Evolutionary conservation across 2,113 vertebrate genomes (phyloP).

Genomic region (Psittacula cyanocephala): DNA sequence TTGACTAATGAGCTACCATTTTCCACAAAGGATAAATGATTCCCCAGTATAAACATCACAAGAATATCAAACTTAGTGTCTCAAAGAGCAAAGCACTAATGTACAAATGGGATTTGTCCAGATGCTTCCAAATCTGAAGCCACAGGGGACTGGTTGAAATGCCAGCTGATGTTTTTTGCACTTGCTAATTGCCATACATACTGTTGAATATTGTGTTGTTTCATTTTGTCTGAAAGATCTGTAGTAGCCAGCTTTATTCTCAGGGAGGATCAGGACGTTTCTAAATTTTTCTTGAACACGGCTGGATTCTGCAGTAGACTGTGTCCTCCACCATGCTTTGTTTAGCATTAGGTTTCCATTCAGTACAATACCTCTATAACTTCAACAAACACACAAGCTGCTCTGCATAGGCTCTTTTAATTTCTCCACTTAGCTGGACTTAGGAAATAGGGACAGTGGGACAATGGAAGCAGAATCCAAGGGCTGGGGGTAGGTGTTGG

Average conservation of each 20-base stretch:
- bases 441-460: neutral
- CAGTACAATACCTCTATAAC: neutral
- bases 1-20: neutral
- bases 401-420: neutral
- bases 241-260: neutral
- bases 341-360: neutral
- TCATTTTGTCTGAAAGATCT: neutral
- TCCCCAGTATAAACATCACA: neutral
- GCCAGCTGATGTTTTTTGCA: constrained; percentile 13
- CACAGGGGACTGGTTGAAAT: neutral
- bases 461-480: neutral
- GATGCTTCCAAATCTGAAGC: neutral
- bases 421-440: neutral
- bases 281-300: neutral
- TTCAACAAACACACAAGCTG: neutral
- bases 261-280: neutral
- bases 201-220: neutral
- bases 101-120: neutral
- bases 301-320: neutral
- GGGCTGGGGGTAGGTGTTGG: neutral
- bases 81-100: neutral
- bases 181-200: neutral
- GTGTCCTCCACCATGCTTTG: neutral
- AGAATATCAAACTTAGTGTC: neutral
- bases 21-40: neutral